Evolutionary conservation across 2,113 vertebrate species (phyloP).

Genomic region (Actenoides hombroni): DNA sequence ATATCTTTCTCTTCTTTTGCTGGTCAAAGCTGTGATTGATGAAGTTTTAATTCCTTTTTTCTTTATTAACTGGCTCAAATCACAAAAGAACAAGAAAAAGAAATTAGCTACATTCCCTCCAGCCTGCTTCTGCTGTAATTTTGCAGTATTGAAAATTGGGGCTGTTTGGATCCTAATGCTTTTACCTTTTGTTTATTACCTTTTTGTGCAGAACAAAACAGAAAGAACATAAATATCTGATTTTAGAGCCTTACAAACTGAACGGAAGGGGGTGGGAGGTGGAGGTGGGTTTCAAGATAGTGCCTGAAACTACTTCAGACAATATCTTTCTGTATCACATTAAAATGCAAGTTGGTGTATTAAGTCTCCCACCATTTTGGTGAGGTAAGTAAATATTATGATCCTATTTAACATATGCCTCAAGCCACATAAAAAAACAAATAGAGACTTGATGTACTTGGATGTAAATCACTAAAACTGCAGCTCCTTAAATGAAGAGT

Average conservation of each 20-base stretch:
- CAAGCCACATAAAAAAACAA: conserved; percentile 16
- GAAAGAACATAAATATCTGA: neutral
- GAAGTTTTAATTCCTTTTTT: conserved; percentile 15
- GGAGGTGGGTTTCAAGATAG: neutral
- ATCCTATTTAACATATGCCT: conserved; percentile 55
- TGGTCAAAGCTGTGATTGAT: neutral
- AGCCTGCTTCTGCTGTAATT: neutral
- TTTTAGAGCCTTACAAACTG: conserved; percentile 1
- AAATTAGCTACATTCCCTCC: neutral
- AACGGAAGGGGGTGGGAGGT: rapidly evolving
- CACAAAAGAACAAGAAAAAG: neutral
- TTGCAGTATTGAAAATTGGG: neutral
- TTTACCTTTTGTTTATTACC: neutral
- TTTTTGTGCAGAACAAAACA: neutral
- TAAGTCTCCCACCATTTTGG: conserved; percentile 1
- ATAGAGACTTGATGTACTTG: neutral
- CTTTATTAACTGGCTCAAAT: neutral
- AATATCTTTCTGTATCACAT: neutral
- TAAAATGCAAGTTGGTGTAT: conserved; percentile 12
- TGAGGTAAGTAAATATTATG: conserved; percentile 59
- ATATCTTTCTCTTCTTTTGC: neutral
- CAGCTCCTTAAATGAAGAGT: conserved; percentile 16
- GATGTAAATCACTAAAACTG: conserved; percentile 39
- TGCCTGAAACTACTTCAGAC: neutral
- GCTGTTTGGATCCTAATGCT: neutral